Percentiles rank a stretch among this genome's conserved stretches.
Evolutionary conservation across 2,888 invertebrate species (phyloP).

Genomic region (Acanthoscelides obtectus): DNA sequence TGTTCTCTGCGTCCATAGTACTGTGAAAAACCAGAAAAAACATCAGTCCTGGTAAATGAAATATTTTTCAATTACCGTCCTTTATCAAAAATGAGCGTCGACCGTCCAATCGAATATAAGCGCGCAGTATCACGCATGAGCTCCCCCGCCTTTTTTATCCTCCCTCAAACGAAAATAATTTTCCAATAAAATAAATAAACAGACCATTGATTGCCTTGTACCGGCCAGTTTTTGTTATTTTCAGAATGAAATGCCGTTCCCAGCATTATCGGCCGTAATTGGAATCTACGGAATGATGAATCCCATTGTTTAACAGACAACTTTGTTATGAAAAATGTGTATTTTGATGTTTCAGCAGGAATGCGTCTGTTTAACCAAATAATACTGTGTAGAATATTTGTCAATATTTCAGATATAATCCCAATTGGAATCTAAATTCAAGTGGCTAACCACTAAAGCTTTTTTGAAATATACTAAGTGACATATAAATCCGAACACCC

Average conservation of each 20-base stretch:
- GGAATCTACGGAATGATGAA: background rate
- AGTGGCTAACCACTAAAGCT: no score
- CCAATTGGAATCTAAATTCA: no score
- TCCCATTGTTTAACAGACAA: background rate
- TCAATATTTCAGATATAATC: no score
- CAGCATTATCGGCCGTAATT: background rate
- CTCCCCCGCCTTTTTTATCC: constrained; percentile 13
- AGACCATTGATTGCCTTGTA: background rate
- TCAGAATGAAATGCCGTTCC: background rate
- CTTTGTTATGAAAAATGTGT: background rate
- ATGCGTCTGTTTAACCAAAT: no score
- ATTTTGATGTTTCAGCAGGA: background rate
- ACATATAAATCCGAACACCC: no score
- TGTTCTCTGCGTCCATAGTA: background rate
- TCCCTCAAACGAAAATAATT: background rate
- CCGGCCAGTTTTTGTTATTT: background rate
- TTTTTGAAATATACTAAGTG: no score
- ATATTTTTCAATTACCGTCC: constrained; percentile 16
- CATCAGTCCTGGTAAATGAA: constrained; percentile 20
- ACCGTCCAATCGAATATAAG: constrained; percentile 15
- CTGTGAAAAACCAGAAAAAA: constrained; percentile 14
- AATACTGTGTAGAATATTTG: no score
- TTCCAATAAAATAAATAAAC: background rate
- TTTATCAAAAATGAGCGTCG: constrained; percentile 16
- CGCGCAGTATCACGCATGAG: constrained; percentile 24